These are phyloP conservation scores for Poliocrania exsul DNA, from an alignment of 2,797 vertebrate genomes.

Conservation along the genomic window DNA sequence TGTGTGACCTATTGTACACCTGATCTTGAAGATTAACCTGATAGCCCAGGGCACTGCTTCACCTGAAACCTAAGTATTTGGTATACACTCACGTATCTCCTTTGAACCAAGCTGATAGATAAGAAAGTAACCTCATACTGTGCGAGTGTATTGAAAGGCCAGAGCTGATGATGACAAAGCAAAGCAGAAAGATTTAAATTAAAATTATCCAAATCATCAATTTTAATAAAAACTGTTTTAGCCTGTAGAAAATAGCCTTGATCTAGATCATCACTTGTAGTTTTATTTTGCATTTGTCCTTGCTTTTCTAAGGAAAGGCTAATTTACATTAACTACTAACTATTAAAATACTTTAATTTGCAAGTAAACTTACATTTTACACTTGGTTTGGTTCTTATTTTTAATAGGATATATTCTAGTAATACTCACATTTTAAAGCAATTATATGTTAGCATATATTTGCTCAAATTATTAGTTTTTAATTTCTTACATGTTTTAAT, in stretches of 20 bases:
- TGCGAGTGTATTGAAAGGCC: not conserved
- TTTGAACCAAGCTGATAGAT: not conserved
- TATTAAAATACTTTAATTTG: conserved; percentile 21
- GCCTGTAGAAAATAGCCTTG: not conserved
- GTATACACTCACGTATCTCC: not conserved
- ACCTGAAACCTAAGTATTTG: not conserved
- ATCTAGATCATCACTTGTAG: not conserved
- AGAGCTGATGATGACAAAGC: not conserved
- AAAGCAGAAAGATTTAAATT: not conserved
- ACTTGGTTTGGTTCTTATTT: not conserved
- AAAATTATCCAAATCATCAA: not conserved
- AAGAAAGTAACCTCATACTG: not conserved
- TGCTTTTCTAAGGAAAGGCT: conserved; percentile 20
- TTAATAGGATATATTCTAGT: not conserved
- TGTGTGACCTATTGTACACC: not conserved
- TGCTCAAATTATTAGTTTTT: not conserved
- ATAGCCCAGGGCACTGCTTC: not conserved
- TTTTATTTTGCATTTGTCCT: not conserved
- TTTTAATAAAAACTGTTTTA: not conserved
- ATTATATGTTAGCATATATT: conserved; percentile 7
- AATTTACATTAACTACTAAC: not conserved
- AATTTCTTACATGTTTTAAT: conserved; percentile 13
- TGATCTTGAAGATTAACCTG: not conserved
- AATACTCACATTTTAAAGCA: conserved; percentile 8
- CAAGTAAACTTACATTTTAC: conserved; percentile 28